Evolutionary conservation across 2,113 vertebrate genomes (phyloP), one percentile per base, ranked within the genome.

Genomic region (Ondatra zibethicus): DNA sequence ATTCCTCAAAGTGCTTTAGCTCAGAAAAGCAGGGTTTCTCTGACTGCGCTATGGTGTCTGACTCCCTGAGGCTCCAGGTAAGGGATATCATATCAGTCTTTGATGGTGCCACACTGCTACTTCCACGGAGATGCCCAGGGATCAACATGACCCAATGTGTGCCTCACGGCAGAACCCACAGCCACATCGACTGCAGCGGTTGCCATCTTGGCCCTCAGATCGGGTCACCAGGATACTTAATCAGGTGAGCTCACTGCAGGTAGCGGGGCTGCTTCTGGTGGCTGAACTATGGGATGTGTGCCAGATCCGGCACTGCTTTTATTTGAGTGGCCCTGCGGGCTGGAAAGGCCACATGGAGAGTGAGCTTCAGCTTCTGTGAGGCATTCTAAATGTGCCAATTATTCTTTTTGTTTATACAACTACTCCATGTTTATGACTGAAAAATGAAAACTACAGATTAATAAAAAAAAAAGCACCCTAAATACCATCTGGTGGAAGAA

Each of bases 391-490:
- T 66, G 65, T 47, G 42, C 63, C 82, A 33, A 31, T 19, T 65
- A 45, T 42, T 39, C 55, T 61, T 11, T 42, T 65, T 68, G 78
- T 72, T 61, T 91, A 42, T 58, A 65, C 17, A 78, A 73, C 63
- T 36, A 42, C 9, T 91, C 58, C 36, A 47, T 19, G 47, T 80
- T 95, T 39, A 70, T 31, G 25, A 27, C 52, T 72, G 84, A 89
- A 91, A 94, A 81, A 76, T 58, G 52, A 63, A 68, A 96, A 89
- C 88, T 61, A 70, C 16, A 65, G 65, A 42, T 65, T 11, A 72
- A 33, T 73, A 55, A 10, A 39, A 68, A 84, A 68, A 65, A 73
- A 75, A 42, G 16, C 5, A 29, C 55, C 23, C 75, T 4, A 39
- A 58, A 76, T 55, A 52, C 66, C 14, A 88, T 47, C 36, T n/a